Conservation (phyloP, 2,888 invertebrate species). For the Anodontia alba region DNA sequence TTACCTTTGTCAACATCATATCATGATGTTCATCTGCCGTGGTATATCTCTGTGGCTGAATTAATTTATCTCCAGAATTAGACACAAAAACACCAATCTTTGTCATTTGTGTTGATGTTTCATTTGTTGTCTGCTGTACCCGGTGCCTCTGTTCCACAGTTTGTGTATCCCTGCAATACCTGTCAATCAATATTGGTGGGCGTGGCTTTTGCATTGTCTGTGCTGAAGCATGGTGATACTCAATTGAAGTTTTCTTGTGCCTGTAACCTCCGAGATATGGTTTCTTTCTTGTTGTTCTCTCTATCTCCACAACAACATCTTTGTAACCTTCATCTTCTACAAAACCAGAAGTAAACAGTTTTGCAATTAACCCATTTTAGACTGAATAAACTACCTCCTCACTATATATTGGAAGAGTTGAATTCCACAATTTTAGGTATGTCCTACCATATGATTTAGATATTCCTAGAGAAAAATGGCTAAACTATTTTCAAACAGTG, state of each 20-base stretch:
- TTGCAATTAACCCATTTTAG: no score
- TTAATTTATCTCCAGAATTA: slow-evolving; percentile 81
- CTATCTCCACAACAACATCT: slow-evolving; percentile 84
- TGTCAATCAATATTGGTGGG: slow-evolving; percentile 73
- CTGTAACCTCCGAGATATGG: slow-evolving; percentile 93
- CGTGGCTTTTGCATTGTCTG: slow-evolving; percentile 88
- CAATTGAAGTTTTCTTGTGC: slow-evolving; percentile 89
- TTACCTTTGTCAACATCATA: slow-evolving; percentile 78
- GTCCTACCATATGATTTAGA: no score
- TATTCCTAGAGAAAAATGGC: no score
- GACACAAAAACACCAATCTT: slow-evolving; percentile 84
- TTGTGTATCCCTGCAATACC: slow-evolving; percentile 84
- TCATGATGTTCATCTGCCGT: slow-evolving; percentile 83
- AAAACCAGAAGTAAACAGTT: slow-evolving; percentile 14
- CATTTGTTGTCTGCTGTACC: slow-evolving; percentile 83
- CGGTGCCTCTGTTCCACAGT: slow-evolving; percentile 81
- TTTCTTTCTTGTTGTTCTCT: slow-evolving; percentile 86
- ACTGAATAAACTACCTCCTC: no score
- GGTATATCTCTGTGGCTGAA: slow-evolving; percentile 82
- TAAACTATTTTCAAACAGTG: no score
- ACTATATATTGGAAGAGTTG: no score
- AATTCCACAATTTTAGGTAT: no score
- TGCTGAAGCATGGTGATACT: slow-evolving; percentile 93
- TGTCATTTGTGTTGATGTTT: slow-evolving; percentile 85
- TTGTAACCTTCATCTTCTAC: slow-evolving; percentile 76